Evolutionary conservation across 2,888 invertebrate species (phyloP).

Genomic region (Caenorhabditis japonica): DNA sequence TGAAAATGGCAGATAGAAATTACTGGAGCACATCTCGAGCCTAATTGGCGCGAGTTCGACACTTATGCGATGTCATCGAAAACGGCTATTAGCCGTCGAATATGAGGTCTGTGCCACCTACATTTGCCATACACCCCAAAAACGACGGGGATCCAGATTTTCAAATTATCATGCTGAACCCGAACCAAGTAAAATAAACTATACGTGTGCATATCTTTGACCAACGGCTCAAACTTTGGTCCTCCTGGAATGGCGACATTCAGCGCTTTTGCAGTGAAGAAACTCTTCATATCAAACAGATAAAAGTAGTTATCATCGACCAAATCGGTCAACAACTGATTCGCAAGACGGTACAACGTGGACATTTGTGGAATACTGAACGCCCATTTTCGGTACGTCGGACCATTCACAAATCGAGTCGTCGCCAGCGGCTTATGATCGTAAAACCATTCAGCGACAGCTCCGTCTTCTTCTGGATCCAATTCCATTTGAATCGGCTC

Average conservation of each 20-base stretch:
- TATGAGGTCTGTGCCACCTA: no score
- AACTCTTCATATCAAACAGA: slow-evolving; percentile 97
- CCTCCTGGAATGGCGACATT: slow-evolving; percentile 99
- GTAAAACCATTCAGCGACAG: slow-evolving; percentile 94
- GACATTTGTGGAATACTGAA: slow-evolving; percentile 96
- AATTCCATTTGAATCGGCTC: slow-evolving; percentile 96
- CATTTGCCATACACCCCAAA: no score
- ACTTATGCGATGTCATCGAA: no score
- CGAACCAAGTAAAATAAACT: no score
- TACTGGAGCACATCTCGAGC: no score
- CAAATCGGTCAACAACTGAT: slow-evolving; percentile 95
- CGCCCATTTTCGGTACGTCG: slow-evolving; percentile 96
- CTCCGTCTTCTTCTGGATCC: slow-evolving; percentile 87
- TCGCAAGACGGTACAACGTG: slow-evolving; percentile 94
- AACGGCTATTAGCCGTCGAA: no score
- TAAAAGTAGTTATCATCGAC: slow-evolving; percentile 97
- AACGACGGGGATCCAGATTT: no score
- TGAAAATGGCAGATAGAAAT: no score
- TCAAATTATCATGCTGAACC: no score
- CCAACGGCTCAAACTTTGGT: slow-evolving; percentile 98
- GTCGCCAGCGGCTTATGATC: slow-evolving; percentile 96
- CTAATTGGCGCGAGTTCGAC: no score
- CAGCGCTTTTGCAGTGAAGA: slow-evolving; percentile 98
- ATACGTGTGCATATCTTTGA: slow-evolving; percentile 95
- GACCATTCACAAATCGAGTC: slow-evolving; percentile 91